Evolutionary conservation across 2,888 invertebrate species (phyloP).

Genomic region (Leptinotarsa rubiginosa): DNA sequence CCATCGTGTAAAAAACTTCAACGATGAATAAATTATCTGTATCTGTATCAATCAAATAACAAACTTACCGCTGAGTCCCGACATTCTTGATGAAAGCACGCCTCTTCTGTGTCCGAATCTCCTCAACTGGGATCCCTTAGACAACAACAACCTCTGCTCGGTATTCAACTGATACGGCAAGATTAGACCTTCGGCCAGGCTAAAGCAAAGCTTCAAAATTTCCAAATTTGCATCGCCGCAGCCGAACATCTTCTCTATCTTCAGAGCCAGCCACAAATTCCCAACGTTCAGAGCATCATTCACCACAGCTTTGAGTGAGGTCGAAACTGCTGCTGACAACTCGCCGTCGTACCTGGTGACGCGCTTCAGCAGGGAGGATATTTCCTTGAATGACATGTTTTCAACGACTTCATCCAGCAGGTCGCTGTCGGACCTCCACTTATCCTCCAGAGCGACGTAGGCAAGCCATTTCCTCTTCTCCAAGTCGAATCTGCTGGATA

Average conservation of each 20-base stretch:
- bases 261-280: slow-evolving; percentile 72
- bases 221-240: slow-evolving; percentile 69
- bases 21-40: too few species aligned
- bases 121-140: slow-evolving; percentile 63
- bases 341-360: slow-evolving; percentile 42
- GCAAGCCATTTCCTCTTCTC: slow-evolving; percentile 61
- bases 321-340: slow-evolving; percentile 62
- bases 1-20: too few species aligned
- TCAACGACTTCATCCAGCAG: slow-evolving; percentile 28
- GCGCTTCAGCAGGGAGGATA: slow-evolving; percentile 45
- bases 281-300: slow-evolving; percentile 70
- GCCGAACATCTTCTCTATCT: slow-evolving; percentile 70
- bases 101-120: slow-evolving; percentile 64
- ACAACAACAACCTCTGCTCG: slow-evolving; percentile 73
- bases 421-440: slow-evolving; percentile 37
- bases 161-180: slow-evolving; percentile 74
- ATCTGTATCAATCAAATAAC: too few species aligned
- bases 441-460: slow-evolving; percentile 55
- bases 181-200: slow-evolving; percentile 74
- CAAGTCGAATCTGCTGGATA: slow-evolving; percentile 54
- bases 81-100: slow-evolving; percentile 56
- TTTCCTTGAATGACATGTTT: slow-evolving; percentile 48
- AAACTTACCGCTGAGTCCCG: slow-evolving; percentile 58
- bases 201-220: slow-evolving; percentile 73
- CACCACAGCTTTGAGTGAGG: slow-evolving; percentile 68